Conservation (phyloP, 2,113 vertebrate species). For the Dascyllus trimaculatus region DNA sequence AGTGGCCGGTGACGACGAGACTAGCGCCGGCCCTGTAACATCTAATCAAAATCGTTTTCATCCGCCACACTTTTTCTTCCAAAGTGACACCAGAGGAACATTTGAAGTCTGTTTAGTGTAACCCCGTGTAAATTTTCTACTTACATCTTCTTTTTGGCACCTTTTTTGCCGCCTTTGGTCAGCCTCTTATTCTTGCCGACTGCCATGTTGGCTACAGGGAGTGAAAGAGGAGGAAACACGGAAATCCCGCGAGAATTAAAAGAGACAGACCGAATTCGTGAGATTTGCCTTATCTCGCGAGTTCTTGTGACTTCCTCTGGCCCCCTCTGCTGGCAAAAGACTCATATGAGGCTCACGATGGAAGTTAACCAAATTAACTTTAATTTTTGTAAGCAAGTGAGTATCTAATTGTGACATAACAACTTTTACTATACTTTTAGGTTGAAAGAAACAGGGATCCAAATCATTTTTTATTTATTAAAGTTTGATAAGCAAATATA, state of each 20-base stretch:
- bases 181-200: slow-evolving; percentile 99
- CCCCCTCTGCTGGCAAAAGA: slow-evolving; percentile 50
- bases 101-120: rapidly evolving
- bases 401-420: no score
- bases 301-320: background rate
- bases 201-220: slow-evolving; percentile 90
- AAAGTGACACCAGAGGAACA: rapidly evolving
- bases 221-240: slow-evolving; percentile 85
- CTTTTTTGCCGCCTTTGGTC: slow-evolving; percentile 98
- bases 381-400: no score
- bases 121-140: slow-evolving; percentile 72
- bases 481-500: background rate
- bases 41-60: slow-evolving; percentile 86
- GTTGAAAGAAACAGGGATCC: no score
- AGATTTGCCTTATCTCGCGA: slow-evolving; percentile 72
- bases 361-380: no score
- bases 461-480: background rate
- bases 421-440: no score
- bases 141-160: slow-evolving; percentile 99
- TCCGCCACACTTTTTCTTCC: slow-evolving; percentile 67
- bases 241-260: slow-evolving; percentile 89
- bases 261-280: slow-evolving; percentile 46
- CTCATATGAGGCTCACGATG: background rate
- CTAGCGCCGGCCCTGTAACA: slow-evolving; percentile 51
- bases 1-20: slow-evolving; percentile 47